Conservation (phyloP, 2,888 invertebrate species). For the Acrobasis consociella region DNA sequence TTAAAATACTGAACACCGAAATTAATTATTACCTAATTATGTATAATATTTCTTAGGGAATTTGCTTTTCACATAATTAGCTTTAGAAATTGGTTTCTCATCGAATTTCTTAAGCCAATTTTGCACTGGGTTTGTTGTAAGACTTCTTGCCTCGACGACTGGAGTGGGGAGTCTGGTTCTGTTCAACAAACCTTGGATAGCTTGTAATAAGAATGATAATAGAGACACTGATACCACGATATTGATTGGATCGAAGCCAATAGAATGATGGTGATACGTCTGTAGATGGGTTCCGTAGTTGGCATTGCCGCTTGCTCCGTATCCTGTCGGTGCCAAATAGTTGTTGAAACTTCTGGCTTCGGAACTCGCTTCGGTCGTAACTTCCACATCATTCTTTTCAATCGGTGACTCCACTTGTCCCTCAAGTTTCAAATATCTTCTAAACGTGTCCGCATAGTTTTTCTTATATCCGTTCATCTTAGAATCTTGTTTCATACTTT, state of each 20-base stretch:
- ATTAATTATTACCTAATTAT: neutral
- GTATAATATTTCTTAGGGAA: constrained; percentile 51
- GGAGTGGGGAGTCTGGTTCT: constrained; percentile 67
- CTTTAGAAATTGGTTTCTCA: constrained; percentile 45
- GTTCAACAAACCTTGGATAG: constrained; percentile 66
- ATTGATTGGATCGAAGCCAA: constrained; percentile 79
- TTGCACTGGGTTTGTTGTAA: constrained; percentile 43
- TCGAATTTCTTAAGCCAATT: constrained; percentile 59
- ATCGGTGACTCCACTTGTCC: constrained; percentile 63
- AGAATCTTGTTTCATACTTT: constrained; percentile 51
- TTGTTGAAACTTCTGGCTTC: constrained; percentile 59
- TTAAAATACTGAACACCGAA: neutral
- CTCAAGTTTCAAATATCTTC: constrained; percentile 34
- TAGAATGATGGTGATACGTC: constrained; percentile 75
- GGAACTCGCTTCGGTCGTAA: constrained; percentile 36
- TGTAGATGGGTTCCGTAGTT: constrained; percentile 50
- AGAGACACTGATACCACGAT: constrained; percentile 76
- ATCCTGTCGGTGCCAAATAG: constrained; percentile 61
- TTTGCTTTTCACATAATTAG: constrained; percentile 56
- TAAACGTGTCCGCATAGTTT: constrained; percentile 32
- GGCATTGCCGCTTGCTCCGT: constrained; percentile 57
- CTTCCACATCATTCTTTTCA: constrained; percentile 41
- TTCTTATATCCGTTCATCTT: constrained; percentile 33
- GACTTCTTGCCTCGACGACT: constrained; percentile 62
- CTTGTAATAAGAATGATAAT: constrained; percentile 72